Evolutionary conservation across 2,797 vertebrate genomes (phyloP).

Genomic region (Intellagama lesueurii): DNA sequence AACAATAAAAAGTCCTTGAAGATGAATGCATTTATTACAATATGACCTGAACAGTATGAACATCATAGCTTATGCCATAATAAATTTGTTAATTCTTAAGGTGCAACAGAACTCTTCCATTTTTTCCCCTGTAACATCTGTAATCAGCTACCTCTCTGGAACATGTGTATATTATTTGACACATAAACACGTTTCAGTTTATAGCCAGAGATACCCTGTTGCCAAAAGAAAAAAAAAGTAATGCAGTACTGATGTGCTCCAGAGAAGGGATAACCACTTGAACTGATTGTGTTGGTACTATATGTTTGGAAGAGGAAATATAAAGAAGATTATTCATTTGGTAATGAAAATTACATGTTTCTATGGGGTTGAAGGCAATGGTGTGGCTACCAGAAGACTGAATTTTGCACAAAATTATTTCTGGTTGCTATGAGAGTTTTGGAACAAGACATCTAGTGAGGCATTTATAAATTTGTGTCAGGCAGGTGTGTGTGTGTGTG

Average conservation of each 20-base stretch:
- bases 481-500: neutral
- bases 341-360: too few species aligned
- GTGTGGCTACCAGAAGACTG: neutral
- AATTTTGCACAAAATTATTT: neutral
- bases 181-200: too few species aligned
- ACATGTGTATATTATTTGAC: neutral
- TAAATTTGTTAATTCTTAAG: too few species aligned
- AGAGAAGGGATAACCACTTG: neutral
- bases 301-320: neutral
- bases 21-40: neutral
- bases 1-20: neutral
- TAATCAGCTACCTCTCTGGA: neutral
- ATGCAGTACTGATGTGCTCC: neutral
- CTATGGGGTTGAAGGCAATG: neutral
- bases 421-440: neutral
- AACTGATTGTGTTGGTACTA: neutral
- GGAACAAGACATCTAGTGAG: neutral
- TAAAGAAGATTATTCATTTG: neutral
- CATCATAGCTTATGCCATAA: too few species aligned
- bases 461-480: neutral
- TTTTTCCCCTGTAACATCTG: neutral
- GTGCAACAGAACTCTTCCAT: neutral
- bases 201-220: too few species aligned
- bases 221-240: neutral
- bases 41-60: neutral